Base-by-base conservation (phyloP, 2,113 vertebrate genomes). In the Ciconia maguari region DNA sequence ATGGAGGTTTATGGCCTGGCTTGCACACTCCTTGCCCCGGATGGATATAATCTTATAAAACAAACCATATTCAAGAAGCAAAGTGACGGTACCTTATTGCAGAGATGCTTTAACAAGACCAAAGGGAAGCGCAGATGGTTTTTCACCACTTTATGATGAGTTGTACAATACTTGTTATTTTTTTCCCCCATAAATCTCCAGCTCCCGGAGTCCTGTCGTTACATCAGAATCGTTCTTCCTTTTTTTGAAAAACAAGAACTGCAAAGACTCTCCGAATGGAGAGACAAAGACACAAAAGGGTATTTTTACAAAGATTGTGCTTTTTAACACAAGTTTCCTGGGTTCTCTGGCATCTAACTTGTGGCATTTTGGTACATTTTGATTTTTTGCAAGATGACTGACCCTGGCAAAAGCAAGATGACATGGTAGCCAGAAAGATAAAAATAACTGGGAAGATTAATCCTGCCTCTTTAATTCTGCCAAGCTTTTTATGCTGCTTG, bases 241-340 rank as follows among this genome's bases (percentile, higher is more conserved):
- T 95, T 90, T 97, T 96, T 87, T 79, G 70, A 91, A 92, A 97
- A 97, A 96, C 93, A 94, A 95, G 96, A 97, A 97, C 94, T 94
- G 77, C 66, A 30, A 27, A 57, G 61, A 6, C 65, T 72, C 69
- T 88, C 91, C 2, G 0, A 87, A 81, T 9, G n/a, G 81, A 85
- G 26, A 76, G 81, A 68, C 38, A 48, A 54, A 55, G 69, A 38
- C 6, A 3, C 34, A 71, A 17, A 22, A 0, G 52, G 48, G 60
- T 49, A 2, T 49, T 57, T 62, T 62, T 4, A 16, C 19, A 13
- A 58, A 81, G 38, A 57, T 1, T 52, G 16, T 46, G 82, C 16
- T 66, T 87, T 83, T 94, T 34, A 84, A 52, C 8, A 24, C 34
- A 9, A 6, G 16, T 68, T 64, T 55, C 29, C 20, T 41, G 88